phyloP scores from a whole-genome alignment of 2,113 vertebrate species.

The Abramis brama region DNA sequence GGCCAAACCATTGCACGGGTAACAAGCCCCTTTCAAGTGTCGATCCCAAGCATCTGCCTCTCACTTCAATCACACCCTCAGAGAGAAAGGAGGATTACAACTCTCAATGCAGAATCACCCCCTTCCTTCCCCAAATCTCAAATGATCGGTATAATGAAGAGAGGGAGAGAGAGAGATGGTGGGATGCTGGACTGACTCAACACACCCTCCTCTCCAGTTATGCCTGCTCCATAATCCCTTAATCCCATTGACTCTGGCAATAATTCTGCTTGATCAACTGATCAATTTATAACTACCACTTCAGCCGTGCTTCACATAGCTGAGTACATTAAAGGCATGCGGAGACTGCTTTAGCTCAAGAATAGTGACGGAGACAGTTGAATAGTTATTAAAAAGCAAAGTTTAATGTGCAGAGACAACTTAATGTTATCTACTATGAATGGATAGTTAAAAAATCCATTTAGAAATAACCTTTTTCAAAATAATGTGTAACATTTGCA shows the following conservation, averaged over 20 bases:
- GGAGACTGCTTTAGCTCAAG: not conserved
- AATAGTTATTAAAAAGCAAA: not conserved
- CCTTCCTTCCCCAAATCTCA: conserved; percentile 22
- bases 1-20: conserved; percentile 15
- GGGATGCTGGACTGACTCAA: conserved; percentile 20
- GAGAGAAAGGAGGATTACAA: conserved; percentile 27
- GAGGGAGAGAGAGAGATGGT: conserved; percentile 9
- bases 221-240: conserved; percentile 30
- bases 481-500: not conserved
- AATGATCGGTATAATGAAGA: conserved; percentile 37
- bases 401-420: no score
- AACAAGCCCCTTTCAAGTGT: conserved; percentile 31
- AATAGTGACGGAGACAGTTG: not conserved
- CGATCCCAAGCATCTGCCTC: conserved; percentile 8
- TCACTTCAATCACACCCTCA: conserved; percentile 26
- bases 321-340: not conserved
- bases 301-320: conserved; percentile 10
- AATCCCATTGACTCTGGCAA: conserved; percentile 25
- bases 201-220: not conserved
- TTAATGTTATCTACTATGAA: no score
- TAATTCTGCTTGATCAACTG: conserved; percentile 37
- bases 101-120: conserved; percentile 23
- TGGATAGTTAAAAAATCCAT: no score
- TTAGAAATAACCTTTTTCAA: not conserved
- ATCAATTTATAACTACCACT: conserved; percentile 40